phyloP scores from a whole-genome alignment of 2,113 vertebrate species.

The Tupaia tana region DNA sequence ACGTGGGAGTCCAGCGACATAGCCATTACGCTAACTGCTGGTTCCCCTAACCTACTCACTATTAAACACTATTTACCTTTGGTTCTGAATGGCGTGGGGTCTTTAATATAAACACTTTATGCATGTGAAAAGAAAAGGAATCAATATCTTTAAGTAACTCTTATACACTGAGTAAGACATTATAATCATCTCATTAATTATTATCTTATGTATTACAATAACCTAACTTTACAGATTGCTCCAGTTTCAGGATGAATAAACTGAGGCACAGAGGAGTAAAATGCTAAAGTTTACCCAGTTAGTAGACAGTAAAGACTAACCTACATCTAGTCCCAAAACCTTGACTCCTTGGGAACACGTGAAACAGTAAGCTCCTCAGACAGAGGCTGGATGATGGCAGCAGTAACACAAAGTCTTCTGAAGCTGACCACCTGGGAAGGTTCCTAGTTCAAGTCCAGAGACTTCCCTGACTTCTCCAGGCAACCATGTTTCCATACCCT shows the following conservation, averaged over 20 bases:
- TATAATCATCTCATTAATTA: background rate
- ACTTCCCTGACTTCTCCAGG: too few relatives aligned
- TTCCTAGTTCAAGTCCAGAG: too few relatives aligned
- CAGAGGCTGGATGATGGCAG: too few relatives aligned
- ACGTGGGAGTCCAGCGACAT: too few relatives aligned
- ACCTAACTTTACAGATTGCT: background rate
- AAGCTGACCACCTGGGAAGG: too few relatives aligned
- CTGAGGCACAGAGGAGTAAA: background rate
- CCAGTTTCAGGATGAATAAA: background rate
- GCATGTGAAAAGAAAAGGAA: fast-evolving
- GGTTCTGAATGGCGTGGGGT: background rate
- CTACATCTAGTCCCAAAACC: background rate
- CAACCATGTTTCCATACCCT: too few relatives aligned
- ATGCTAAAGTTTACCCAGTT: background rate
- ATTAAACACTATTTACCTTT: background rate
- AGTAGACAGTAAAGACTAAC: background rate
- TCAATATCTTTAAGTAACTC: background rate
- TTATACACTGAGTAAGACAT: background rate
- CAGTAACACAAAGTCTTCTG: too few relatives aligned
- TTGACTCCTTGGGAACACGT: fast-evolving
- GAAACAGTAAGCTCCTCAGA: too few relatives aligned
- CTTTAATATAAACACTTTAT: background rate
- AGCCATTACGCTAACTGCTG: too few relatives aligned
- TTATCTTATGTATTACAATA: background rate
- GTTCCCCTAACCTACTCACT: too few relatives aligned